Percentiles rank a stretch among this genome's conserved stretches.
phyloP scores from a whole-genome alignment of 2,797 vertebrate genomes.

The Oryzias sinensis region DNA sequence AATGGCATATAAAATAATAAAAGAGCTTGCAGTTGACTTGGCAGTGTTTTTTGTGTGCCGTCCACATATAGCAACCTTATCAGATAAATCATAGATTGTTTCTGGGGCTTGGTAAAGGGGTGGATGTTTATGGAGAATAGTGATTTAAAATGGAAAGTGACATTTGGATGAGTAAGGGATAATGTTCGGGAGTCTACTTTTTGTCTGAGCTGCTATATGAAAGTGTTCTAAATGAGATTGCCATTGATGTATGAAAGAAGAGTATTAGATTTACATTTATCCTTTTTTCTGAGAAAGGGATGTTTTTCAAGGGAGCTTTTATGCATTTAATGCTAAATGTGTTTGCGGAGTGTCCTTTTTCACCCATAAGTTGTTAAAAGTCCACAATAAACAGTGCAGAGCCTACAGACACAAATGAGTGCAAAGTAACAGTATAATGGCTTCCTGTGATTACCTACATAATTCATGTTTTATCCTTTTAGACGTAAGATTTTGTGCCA shows the following conservation, averaged over 20 bases:
- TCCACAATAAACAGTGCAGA: conserved; percentile 55
- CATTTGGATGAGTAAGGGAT: conserved; percentile 17
- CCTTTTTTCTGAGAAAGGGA: conserved; percentile 12
- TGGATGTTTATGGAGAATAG: conserved; percentile 19
- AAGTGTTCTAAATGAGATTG: conserved; percentile 22
- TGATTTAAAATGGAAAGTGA: not conserved
- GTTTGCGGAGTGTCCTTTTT: conserved; percentile 42
- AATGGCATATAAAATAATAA: not conserved
- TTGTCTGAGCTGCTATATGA: conserved; percentile 1
- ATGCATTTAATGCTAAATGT: conserved; percentile 42
- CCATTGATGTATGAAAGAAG: conserved; percentile 9
- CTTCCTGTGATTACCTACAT: conserved; percentile 54
- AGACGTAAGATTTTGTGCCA: conserved; percentile 48
- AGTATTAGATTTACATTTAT: conserved; percentile 25
- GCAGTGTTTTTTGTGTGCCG: conserved; percentile 11
- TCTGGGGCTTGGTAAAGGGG: conserved; percentile 1
- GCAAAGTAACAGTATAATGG: conserved; percentile 58
- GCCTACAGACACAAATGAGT: conserved; percentile 46
- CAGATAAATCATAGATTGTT: conserved; percentile 9
- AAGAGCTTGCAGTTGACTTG: conserved; percentile 6
- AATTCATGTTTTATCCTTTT: conserved; percentile 57
- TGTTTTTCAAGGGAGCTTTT: conserved; percentile 29
- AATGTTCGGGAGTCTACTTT: conserved; percentile 11
- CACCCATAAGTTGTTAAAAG: conserved; percentile 60
- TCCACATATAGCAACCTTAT: not conserved